A percentile compares a stretch with the other conserved stretches of the same genome.
Conservation (phyloP, 2,888 invertebrate genomes). For the Callyntrura guangdongensis region DNA sequence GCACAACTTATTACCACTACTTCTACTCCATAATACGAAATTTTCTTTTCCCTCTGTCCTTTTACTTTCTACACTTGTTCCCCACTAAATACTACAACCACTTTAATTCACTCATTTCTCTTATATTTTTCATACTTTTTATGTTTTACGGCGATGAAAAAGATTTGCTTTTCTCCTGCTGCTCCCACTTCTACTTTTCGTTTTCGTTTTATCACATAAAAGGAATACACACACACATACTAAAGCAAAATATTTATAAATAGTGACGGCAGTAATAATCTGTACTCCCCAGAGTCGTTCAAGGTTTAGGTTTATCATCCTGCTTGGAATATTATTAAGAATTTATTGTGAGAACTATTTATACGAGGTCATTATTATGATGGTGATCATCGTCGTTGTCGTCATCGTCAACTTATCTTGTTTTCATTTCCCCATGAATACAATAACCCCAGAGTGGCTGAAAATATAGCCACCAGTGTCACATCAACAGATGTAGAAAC, state of each 20-base stretch:
- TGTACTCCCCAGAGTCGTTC: conserved; percentile 17
- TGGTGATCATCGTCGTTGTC: conserved; percentile 20
- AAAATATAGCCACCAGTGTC: neutral
- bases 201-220: no score
- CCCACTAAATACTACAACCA: conserved; percentile 11
- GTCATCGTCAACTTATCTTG: no score
- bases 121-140: neutral
- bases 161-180: neutral
- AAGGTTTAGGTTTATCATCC: neutral
- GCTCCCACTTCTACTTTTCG: conserved; percentile 3
- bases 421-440: neutral
- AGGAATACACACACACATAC: neutral
- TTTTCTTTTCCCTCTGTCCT: neutral
- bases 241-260: no score
- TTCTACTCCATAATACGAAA: neutral
- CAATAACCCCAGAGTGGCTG: neutral
- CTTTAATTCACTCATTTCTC: conserved; percentile 13
- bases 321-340: neutral
- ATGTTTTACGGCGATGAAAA: neutral
- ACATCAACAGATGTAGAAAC: neutral
- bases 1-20: conserved; percentile 13
- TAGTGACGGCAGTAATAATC: conserved; percentile 7
- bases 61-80: neutral
- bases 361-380: no score
- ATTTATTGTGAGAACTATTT: conserved; percentile 24